Percentiles rank a stretch among this genome's conserved stretches.
phyloP scores from a whole-genome alignment of 2,113 vertebrate species.

The Laticauda colubrina region DNA sequence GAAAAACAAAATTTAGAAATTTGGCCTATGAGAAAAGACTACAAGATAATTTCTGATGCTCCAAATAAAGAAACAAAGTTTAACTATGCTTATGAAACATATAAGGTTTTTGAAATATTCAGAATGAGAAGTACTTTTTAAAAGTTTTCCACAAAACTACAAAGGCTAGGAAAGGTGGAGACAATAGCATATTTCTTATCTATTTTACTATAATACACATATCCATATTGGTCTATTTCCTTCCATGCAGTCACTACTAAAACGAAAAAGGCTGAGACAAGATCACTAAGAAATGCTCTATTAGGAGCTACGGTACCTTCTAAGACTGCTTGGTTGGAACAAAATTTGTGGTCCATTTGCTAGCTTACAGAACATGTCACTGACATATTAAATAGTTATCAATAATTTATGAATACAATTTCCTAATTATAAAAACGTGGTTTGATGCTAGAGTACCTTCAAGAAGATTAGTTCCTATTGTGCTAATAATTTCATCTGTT shows the following conservation, averaged over 20 bases:
- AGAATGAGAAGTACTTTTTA: not conserved
- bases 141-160: not conserved
- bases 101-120: not conserved
- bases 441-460: not conserved
- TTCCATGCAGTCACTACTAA: not conserved
- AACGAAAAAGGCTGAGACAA: not conserved
- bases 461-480: not conserved
- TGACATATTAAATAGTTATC: not conserved
- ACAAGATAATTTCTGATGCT: not conserved
- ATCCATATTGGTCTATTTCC: not conserved
- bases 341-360: not conserved
- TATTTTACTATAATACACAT: not conserved
- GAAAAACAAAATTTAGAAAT: not conserved
- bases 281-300: not conserved
- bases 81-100: not conserved
- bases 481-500: not conserved
- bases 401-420: not conserved
- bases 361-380: not conserved
- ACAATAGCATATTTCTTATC: not conserved
- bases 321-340: not conserved
- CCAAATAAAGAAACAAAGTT: not conserved
- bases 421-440: not conserved
- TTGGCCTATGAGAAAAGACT: not conserved
- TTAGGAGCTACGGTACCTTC: not conserved
- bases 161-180: not conserved